Base-by-base conservation (phyloP, 2,797 vertebrate genomes). In the Tokudaia muenninki region DNA sequence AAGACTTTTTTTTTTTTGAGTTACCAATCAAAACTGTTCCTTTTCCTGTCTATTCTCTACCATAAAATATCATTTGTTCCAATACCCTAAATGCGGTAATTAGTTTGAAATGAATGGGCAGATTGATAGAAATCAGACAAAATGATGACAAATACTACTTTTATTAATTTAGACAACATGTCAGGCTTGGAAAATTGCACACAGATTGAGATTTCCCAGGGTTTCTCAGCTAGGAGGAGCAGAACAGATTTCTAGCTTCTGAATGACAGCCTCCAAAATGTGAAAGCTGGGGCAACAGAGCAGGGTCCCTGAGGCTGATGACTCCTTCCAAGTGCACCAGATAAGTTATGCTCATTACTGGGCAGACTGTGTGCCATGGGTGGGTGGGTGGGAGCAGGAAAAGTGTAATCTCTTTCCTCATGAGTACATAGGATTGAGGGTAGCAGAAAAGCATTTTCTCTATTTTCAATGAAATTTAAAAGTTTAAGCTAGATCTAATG, bases 31-130 rank as follows among this genome's bases (percentile, higher is more conserved):
- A 96, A 97, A 70, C 5, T 12, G 14, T 59, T 84, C 34, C 16
- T 78, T 87, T 63, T 55, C 44, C 17, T 83, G 91, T 55, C 86
- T 72, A 67, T 77, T 83, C 44, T 86, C 19, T 72, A 77, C 29
- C 70, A 83, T 14, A 80, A 78, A 74, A 67, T 55, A 24, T 55
- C 65, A 2, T 81, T 93, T 70, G 31, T 90, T 90, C 16, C 26
- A 72, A 89, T 83, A 75, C 24, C 34, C 92, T 22, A 52, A 93
- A 77, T 67, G 57, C 19, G 12, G 3, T 34, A 21, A 29, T 59
- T 37, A 63, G 50, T 91, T 89, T 95, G 26, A 94, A 97, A 77
- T 80, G 31, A 96, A 86, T 93, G 90, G 50, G 80, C 44, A 95
- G 55, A 80, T 29, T 82, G 57, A 70, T 1, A 92, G 55, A 9